Evolutionary conservation across 2,797 vertebrate species (phyloP), one percentile per base, ranked within the genome.

Genomic region (Cephalopachus bancanus): DNA sequence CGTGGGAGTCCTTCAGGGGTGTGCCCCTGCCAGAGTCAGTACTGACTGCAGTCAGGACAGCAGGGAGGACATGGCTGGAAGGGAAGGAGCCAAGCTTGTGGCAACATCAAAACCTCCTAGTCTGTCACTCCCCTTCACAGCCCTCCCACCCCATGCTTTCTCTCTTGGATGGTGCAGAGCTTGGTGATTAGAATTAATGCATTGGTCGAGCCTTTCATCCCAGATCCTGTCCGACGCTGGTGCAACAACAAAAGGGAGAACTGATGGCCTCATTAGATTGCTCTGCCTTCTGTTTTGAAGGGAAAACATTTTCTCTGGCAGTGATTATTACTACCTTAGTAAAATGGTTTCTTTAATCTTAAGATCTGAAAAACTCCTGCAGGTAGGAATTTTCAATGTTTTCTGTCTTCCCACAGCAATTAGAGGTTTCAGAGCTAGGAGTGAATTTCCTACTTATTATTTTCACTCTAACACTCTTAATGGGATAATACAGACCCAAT

Each of bases 401-500:
- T 79, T 89, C 91, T 75, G 81, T 71, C 69, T 95, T 92, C 64
- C 92, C 87, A 69, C 69, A 96, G 81, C 89, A 95, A 84, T 95
- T 95, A 83, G 72, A 93, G n/a, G n/a, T 96, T 78, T 80, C 83
- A 84, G 60, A 84, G 60, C 10, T 83, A 95, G 71, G 64, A 80
- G 49, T 75, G 74, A 67, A 96, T 92, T 92, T 75, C 60, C 80
- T 67, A 80, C 74, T 69, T 92, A 90, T 15, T 65, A 26, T 62
- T 93, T 94, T 85, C 67, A 89, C 44, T 93, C 75, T 55, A 53
- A 75, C 53, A 55, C 57, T 59, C 71, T 93, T 67, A 53, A 83
- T 85, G 33, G 65, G 93, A 78, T 92, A 93, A 60, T 11, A 62
- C 44, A 93, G 24, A 84, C 72, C 17, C 30, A 62, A 51, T 16